Evolutionary conservation across 2,113 vertebrate species (phyloP), one percentile per base, ranked within the genome.

Genomic region (Thomomys bottae): DNA sequence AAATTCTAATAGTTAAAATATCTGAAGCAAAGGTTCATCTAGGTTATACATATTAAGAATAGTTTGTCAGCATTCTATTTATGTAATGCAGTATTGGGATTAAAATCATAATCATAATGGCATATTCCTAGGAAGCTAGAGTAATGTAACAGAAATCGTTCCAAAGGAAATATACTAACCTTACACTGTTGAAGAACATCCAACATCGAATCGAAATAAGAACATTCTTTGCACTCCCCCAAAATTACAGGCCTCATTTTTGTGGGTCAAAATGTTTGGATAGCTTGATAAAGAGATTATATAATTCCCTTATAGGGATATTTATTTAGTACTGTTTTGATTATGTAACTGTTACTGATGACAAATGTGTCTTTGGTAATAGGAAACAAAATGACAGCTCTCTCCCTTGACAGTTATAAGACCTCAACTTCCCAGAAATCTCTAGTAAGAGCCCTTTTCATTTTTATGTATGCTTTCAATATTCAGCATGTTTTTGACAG

Each of bases 211-310:
- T 70, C 83, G 82, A 94, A 94, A 92, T 87, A 71, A 93, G 88
- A 73, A 94, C 84, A 93, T 94, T 95, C 73, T 94, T 95, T 87
- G 70, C 77, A 79, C 92, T 93, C 91, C 67, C 71, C 89, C 90
- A 83, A 95, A 94, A 87, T 95, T 92, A 82, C 84, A 93, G 92
- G 84, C 94, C 45, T 95, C 92, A 92, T 96, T 95, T 96, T 95
- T 97, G 96, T 96, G 95, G 95, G 87, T 92, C 80, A 70, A 87
- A 88, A 73, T 95, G 92, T 96, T 96, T 96, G 93, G 94, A 92
- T 85, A 87, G 72, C 87, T 63, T 88, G 93, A 93, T 95, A 95
- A 95, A 20, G 84, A 95, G 96, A 94, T 95, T 87, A 85, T 90
- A 89, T 89, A 93, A 92, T 96, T 92, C 49, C 92, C 89, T 94